Evolutionary conservation across 2,113 vertebrate genomes (phyloP).

Genomic region (Murina feae): DNA sequence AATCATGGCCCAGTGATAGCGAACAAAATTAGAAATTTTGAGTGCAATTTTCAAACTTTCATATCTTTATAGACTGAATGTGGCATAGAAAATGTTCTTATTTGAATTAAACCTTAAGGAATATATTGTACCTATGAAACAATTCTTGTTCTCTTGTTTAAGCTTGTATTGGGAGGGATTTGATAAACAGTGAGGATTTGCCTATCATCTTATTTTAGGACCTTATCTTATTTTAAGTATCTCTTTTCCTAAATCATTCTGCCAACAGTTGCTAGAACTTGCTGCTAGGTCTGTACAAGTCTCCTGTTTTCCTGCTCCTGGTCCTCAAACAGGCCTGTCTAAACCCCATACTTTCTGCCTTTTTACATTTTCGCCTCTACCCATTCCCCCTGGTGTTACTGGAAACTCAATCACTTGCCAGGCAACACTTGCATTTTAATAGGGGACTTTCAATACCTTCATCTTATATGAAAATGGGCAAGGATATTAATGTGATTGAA

Average conservation of each 20-base stretch:
- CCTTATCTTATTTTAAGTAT: background rate
- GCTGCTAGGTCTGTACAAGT: background rate
- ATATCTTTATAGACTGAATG: background rate
- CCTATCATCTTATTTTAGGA: background rate
- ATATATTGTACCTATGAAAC: background rate
- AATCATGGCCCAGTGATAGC: background rate
- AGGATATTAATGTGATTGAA: background rate
- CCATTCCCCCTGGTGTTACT: background rate
- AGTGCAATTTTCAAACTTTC: background rate
- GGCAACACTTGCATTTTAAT: background rate
- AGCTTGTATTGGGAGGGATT: background rate
- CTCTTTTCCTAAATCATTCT: background rate
- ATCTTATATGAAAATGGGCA: background rate
- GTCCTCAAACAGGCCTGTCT: background rate
- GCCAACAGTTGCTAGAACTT: background rate
- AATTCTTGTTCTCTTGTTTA: background rate
- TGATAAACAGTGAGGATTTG: background rate
- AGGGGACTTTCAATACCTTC: background rate
- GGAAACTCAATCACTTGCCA: background rate
- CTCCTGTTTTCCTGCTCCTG: background rate
- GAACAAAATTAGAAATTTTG: constrained; percentile 2
- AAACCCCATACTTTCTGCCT: background rate
- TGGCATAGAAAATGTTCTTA: background rate
- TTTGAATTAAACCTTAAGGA: constrained; percentile 17
- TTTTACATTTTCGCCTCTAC: background rate